Evolutionary conservation across 1,140 invertebrate species (phyloP).

Genomic region (Tetragonula clypearis): DNA sequence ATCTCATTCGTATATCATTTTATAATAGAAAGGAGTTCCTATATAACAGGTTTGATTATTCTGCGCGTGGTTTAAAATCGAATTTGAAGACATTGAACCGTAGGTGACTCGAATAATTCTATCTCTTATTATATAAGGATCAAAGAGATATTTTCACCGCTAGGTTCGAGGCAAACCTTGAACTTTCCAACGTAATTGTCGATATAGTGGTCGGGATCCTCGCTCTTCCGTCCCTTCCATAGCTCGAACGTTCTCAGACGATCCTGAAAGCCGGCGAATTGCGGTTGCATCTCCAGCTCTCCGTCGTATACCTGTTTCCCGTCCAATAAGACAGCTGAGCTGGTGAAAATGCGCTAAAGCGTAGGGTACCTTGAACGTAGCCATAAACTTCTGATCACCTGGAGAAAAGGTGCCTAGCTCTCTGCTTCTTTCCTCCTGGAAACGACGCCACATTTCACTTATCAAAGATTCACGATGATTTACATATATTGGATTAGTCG

Average conservation of each 20-base stretch:
- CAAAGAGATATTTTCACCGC: neutral
- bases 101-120: neutral
- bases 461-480: slow-evolving; percentile 18
- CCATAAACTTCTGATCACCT: slow-evolving; percentile 55
- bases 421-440: slow-evolving; percentile 71
- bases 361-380: slow-evolving; percentile 75
- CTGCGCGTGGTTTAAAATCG: neutral
- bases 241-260: slow-evolving; percentile 89
- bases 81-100: neutral
- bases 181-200: slow-evolving; percentile 86
- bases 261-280: slow-evolving; percentile 90
- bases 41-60: neutral
- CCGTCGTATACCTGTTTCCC: slow-evolving; percentile 86
- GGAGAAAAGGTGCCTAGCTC: slow-evolving; percentile 52
- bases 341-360: slow-evolving; percentile 48
- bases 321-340: slow-evolving; percentile 50
- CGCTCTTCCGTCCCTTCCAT: slow-evolving; percentile 87
- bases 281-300: slow-evolving; percentile 89
- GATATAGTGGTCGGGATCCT: slow-evolving; percentile 84
- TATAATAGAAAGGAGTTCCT: neutral
- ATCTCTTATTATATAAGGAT: neutral
- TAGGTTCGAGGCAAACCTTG: slow-evolving; percentile 80
- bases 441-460: slow-evolving; percentile 31
- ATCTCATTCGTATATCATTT: neutral
- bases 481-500: slow-evolving; percentile 24